A percentile compares a stretch with the other conserved stretches of the same genome.
These are phyloP conservation scores for Aphyosemion australe DNA, from an alignment of 2,113 vertebrate species.

Conservation along the genomic window DNA sequence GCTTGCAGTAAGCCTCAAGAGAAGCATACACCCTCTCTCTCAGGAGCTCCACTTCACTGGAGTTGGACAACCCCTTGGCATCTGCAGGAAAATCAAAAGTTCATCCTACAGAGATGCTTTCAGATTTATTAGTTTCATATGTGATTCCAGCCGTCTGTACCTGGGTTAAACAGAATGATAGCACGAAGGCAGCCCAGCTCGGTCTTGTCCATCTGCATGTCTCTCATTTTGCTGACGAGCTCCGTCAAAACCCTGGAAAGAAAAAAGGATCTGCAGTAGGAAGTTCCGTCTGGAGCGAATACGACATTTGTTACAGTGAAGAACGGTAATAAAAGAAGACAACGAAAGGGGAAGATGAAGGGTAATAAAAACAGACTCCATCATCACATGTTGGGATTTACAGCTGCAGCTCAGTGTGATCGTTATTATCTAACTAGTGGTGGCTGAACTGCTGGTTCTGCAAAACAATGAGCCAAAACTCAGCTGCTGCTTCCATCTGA, in stretches of 20 bases:
- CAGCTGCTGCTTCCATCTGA: conserved; percentile 1
- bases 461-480: not conserved
- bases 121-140: too few relatives aligned
- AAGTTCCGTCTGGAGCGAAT: not conserved
- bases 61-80: conserved; percentile 89
- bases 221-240: conserved; percentile 85
- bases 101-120: too few relatives aligned
- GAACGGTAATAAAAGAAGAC: not conserved
- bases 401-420: not conserved
- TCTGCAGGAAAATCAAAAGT: conserved; percentile 62
- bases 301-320: not conserved
- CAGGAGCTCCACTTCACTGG: conserved; percentile 89
- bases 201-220: conserved; percentile 87
- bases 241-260: conserved; percentile 80
- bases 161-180: conserved; percentile 94
- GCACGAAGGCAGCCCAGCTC: conserved; percentile 89
- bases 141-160: conserved; percentile 39
- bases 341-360: conserved; percentile 6
- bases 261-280: conserved; percentile 16
- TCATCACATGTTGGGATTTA: not conserved
- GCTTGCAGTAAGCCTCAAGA: conserved; percentile 91
- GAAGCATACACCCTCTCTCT: conserved; percentile 92
- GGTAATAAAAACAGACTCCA: conserved; percentile 18
- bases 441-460: conserved; percentile 44
- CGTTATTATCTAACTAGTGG: not conserved